phyloP scores from a whole-genome alignment of 2,797 vertebrate species.

The Melanotaenia maccullochi region DNA sequence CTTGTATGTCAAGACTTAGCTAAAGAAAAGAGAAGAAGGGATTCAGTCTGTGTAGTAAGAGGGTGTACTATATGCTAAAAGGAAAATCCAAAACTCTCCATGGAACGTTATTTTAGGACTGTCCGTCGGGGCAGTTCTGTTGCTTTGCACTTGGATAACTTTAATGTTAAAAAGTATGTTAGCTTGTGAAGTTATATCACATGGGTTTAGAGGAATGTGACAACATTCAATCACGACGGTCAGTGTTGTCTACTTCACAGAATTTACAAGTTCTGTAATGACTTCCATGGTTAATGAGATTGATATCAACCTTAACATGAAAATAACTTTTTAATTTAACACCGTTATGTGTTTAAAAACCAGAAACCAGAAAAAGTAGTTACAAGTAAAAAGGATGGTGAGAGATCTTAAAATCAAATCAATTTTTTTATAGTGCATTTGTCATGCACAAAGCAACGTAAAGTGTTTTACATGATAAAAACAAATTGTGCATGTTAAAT shows the following conservation, averaged over 20 bases:
- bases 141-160: conserved; percentile 24
- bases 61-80: conserved; percentile 25
- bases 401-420: background rate
- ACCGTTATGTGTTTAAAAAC: background rate
- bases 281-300: background rate
- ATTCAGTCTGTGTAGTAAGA: conserved; percentile 17
- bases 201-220: background rate
- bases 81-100: conserved; percentile 16
- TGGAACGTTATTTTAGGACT: conserved; percentile 43
- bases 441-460: no score
- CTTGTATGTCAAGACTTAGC: conserved; percentile 58
- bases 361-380: background rate
- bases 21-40: conserved; percentile 16
- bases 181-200: background rate
- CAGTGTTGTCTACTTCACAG: background rate
- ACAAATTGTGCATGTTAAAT: no score
- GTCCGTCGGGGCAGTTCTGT: conserved; percentile 25
- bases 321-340: background rate
- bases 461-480: no score
- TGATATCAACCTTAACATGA: background rate
- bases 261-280: background rate
- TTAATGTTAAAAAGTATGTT: conserved; percentile 18
- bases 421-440: no score
- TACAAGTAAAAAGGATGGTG: background rate
- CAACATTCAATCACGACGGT: background rate